Base-by-base conservation (phyloP, 2,888 invertebrate species). In the Neoscelio sp. region DNA sequence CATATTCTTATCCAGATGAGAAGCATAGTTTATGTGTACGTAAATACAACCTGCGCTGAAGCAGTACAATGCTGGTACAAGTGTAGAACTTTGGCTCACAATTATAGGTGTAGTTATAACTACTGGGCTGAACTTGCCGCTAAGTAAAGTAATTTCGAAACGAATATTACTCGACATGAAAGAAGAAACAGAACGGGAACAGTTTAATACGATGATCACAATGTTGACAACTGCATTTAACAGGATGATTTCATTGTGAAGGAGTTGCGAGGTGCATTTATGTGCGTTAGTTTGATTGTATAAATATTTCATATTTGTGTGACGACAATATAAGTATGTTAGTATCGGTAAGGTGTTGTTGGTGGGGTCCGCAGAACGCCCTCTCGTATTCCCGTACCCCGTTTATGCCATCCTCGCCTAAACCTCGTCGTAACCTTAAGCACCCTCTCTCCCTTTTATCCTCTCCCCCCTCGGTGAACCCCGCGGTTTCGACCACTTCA, bases 351-450 rank as follows among this genome's bases (percentile, higher is more conserved):
- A 86, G 88, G 86, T 87, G 88, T 88, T 85, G 81, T 82, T 84
- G 88, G 88, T 87, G 89, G 87, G 89, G 89, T 84, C 77, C 80
- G 80, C 80, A 86, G 85, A 82, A 83, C 86, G 86, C 86, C 85
- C 85, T 86, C 86, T 83, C 81, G 75, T 75, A 83, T 84, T 70
- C 83, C 79, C 82, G 80, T 81, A 75, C 81, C 85, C 83, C 64
- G 81, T 83, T 85, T 52, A 78, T 58, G 85, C 84, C 83, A 85
- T 85, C 76, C 76, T 40, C 84, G 82, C 83, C 85, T 87, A 87
- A 87, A 87, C 83, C 87, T 80, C 81, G 75, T 81, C 80, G 85
- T 85, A 86, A 85, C 87, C 85, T 84, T 83, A 85, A 83, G 85
- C 78, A 73, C 79, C 80, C 79, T 80, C 80, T 80, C 79, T 77